Evolutionary conservation across 2,113 vertebrate species (phyloP), one percentile per base, ranked within the genome.

Genomic region (Mystacornis crossleyi): DNA sequence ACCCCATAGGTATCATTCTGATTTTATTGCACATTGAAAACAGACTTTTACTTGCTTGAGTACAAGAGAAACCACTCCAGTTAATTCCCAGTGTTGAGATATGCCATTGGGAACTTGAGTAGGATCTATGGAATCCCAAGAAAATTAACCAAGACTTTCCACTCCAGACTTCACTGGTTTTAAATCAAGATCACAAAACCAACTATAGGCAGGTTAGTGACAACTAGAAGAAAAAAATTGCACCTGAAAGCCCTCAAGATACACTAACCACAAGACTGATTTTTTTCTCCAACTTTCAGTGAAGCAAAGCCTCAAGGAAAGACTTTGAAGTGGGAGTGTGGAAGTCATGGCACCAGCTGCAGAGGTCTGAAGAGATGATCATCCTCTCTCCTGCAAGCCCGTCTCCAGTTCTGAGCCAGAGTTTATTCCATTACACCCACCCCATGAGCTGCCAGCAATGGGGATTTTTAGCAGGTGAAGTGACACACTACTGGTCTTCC

Each of bases 151-250:
- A 40, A 89, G 34, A 10, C 18, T 91, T 92, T 86, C 21, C 61
- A 72, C 61, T 91, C 1, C 33, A 82, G 91, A 65, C n/a, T 75
- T 84, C 55, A 48, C 5, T 14, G 40, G 40, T 78, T 96, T 94
- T 87, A 96, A 93, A 75, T 71, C 69, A 83, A 92, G 67, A 89
- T 43, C 53, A 54, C 57, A 87, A 89, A 74, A 45, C 7, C 48
- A 79, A 15, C 69, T 48, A 18, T 26, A 72, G 57, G 45, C n/a
- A 61, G 15, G 48, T 69, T 95, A 87, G 48, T 85, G 83, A 91
- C 65, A 91, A 57, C 25, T 36, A 71, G 57, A 67, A 84, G 24
- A 34, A 57, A 82, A 78, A 89, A 69, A 53, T 3, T 33, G 18
- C 48, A 45, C n/a, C 14, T 21, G 9, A 89, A 86, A 84, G 18